Evolutionary conservation across 2,113 vertebrate genomes (phyloP).

Genomic region (Indicator maculatus): DNA sequence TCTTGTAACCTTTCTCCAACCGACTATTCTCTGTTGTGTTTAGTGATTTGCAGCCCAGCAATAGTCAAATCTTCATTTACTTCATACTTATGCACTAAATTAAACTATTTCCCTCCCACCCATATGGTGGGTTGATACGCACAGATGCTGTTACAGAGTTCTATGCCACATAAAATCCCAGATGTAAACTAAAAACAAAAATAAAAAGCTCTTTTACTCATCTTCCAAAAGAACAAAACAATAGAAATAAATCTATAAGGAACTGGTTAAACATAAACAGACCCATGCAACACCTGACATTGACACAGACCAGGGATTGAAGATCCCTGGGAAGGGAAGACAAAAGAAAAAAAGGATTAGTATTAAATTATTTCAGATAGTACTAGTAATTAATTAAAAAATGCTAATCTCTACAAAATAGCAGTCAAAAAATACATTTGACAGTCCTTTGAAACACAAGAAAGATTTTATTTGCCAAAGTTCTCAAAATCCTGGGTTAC

Average conservation of each 20-base stretch:
- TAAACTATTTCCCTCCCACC: constrained; percentile 59
- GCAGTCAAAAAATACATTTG: background rate
- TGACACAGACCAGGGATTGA: background rate
- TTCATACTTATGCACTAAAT: constrained; percentile 67
- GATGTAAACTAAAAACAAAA: constrained; percentile 20
- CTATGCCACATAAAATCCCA: constrained; percentile 61
- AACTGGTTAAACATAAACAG: background rate
- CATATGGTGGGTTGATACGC: constrained; percentile 66
- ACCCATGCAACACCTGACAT: background rate
- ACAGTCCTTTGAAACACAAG: background rate
- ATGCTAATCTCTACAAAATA: background rate
- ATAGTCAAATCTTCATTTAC: constrained; percentile 46
- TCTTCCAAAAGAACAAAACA: background rate
- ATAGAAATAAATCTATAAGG: background rate
- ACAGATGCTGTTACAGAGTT: constrained; percentile 67
- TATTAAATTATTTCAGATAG: background rate
- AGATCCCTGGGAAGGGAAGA: background rate
- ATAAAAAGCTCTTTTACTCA: background rate
- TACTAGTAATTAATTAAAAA: constrained; percentile 1
- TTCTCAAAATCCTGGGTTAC: background rate
- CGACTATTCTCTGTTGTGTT: background rate
- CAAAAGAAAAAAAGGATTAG: constrained; percentile 13
- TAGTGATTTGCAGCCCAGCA: background rate
- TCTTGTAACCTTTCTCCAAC: background rate
- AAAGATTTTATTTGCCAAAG: background rate